phyloP scores from a whole-genome alignment of 2,888 invertebrate species.

The Dicyrtomina minuta region DNA sequence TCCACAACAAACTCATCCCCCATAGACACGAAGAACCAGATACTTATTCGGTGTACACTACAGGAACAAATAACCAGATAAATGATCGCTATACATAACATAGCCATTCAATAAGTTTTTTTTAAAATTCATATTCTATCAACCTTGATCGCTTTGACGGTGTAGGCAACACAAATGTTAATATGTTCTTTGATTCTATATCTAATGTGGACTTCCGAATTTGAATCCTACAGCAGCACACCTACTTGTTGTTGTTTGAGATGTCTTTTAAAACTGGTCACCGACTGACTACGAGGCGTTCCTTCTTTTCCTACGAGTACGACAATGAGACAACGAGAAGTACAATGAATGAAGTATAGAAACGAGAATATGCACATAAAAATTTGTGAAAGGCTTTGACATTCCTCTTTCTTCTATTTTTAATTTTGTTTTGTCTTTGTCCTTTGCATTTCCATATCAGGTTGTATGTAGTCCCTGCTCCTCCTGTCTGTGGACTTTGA shows the following conservation, averaged over 20 bases:
- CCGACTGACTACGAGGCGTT: constrained; percentile 3
- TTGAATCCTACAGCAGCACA: neutral
- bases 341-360: neutral
- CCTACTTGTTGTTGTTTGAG: neutral
- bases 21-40: too few relatives aligned
- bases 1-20: too few relatives aligned
- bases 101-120: too few relatives aligned
- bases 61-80: too few relatives aligned
- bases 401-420: neutral
- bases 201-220: too few relatives aligned
- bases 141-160: too few relatives aligned
- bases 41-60: too few relatives aligned
- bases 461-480: neutral
- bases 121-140: too few relatives aligned
- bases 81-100: too few relatives aligned
- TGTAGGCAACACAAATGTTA: too few relatives aligned
- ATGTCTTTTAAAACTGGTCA: neutral
- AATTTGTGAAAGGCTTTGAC: neutral
- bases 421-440: neutral
- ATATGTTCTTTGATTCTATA: too few relatives aligned
- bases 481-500: neutral
- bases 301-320: neutral
- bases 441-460: neutral
- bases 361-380: neutral
- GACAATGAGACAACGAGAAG: neutral